Evolutionary conservation across 2,797 vertebrate species (phyloP), one percentile per base, ranked within the genome.

Genomic region (Epinephelus malabaricus): DNA sequence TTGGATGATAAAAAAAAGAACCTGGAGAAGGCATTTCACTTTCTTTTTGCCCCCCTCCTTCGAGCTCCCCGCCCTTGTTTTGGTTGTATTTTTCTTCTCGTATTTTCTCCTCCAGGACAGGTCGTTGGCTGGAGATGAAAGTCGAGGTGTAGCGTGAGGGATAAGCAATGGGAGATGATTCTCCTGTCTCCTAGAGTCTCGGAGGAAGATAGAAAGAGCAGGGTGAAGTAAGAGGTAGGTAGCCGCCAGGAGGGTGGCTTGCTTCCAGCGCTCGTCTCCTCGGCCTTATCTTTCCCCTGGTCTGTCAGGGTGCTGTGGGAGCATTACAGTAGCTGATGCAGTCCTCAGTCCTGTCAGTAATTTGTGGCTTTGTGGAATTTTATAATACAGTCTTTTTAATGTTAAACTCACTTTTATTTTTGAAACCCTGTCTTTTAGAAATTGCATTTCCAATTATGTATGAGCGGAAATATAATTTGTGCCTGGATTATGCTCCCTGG

Each of bases 81-180:
- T 54, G 34, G 61, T 75, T 69, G 49, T 55, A 64, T 88, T 83
- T 89, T 87, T 75, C 69, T 34, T 67, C 56, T 66, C 19, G 15
- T 76, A 53, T 59, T 73, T 86, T 83, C 71, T 71, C 62, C 62
- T n/a, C 47, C 47, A 23, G 67, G 91, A 83, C 79, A 81, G 77
- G 62, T 80, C 4, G 25, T 74, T 90, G 89, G 92, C 90, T 21
- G 14, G 47, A 85, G 89, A 92, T 92, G 49, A 91, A 93, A 91
- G 88, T 69, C 45, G 67, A 77, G 78, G 67, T 67, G 76, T 9
- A 85, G 74, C 51, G n/a, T 43, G 73, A 85, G 69, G 71, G 56
- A 84, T 75, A 58, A 78, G 75, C 45, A 19, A 47, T 68, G 25
- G 71, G 79, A 84, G 82, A 69, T 45, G 53, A 34, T 79, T 70